These are phyloP conservation scores for Hoplostethus mediterraneus DNA, from an alignment of 2,797 vertebrate genomes.

Conservation along the genomic window DNA sequence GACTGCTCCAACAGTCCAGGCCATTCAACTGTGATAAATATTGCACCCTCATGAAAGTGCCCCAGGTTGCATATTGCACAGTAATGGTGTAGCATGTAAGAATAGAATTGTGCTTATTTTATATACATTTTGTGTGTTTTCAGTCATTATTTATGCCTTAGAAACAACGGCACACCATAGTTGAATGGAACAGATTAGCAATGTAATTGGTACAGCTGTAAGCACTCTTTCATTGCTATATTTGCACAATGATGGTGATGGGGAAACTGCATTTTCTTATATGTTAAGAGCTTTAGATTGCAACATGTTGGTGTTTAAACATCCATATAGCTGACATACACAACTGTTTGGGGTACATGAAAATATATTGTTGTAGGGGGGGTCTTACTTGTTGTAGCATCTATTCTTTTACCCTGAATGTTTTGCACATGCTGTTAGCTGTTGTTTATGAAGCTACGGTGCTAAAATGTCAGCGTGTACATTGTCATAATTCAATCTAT, in stretches of 20 bases:
- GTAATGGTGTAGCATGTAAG: slow-evolving; percentile 59
- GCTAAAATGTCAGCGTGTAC: slow-evolving; percentile 4
- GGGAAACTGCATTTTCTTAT: neutral
- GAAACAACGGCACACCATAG: neutral
- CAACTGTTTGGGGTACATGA: neutral
- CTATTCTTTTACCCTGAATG: slow-evolving; percentile 13
- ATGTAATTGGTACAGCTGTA: neutral
- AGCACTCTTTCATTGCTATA: slow-evolving; percentile 27
- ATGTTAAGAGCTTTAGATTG: neutral
- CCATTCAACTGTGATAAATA: neutral
- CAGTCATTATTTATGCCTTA: slow-evolving; percentile 16
- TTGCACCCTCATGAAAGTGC: slow-evolving; percentile 1
- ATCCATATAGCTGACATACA: slow-evolving; percentile 1
- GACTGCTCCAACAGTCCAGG: neutral
- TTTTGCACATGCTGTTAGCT: slow-evolving; percentile 36
- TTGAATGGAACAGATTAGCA: slow-evolving; percentile 11
- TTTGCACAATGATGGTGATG: slow-evolving; percentile 66
- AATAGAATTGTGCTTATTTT: neutral
- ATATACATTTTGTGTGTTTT: neutral
- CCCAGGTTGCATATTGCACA: slow-evolving; percentile 36
- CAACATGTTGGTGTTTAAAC: slow-evolving; percentile 8
- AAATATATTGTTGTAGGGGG: neutral
- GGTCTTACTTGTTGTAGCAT: neutral
- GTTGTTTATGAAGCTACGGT: slow-evolving; percentile 17
- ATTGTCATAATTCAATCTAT: slow-evolving; percentile 10